A percentile compares a stretch with the other conserved stretches of the same genome.
These are phyloP conservation scores for Leptinotarsa haldemani DNA, from an alignment of 2,888 invertebrate species.

Conservation along the genomic window DNA sequence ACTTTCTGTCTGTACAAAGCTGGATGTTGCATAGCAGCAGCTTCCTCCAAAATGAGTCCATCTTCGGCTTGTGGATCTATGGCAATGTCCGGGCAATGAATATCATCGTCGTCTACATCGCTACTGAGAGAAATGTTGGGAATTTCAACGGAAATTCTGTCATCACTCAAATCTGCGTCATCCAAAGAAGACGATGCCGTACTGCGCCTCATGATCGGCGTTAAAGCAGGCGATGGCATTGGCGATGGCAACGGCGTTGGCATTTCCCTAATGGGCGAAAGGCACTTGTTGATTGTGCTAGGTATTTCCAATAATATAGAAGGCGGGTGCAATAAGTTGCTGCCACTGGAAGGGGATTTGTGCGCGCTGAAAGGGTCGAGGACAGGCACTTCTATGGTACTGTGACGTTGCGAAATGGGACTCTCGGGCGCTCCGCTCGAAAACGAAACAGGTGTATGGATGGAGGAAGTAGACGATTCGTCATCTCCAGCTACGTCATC, in stretches of 20 bases:
- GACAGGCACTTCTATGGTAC: conserved; percentile 72
- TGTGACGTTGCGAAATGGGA: conserved; percentile 65
- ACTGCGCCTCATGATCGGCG: conserved; percentile 70
- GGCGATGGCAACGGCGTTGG: conserved; percentile 82
- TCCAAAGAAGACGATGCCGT: conserved; percentile 66
- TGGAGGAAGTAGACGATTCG: conserved; percentile 77
- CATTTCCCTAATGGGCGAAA: conserved; percentile 82
- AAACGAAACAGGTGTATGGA: conserved; percentile 72
- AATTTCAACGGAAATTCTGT: conserved; percentile 66
- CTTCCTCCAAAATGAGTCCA: conserved; percentile 64
- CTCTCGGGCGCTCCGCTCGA: conserved; percentile 74
- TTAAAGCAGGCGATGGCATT: conserved; percentile 77
- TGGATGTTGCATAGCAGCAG: conserved; percentile 62
- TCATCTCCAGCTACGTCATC: conserved; percentile 78
- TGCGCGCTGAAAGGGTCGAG: conserved; percentile 77
- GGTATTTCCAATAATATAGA: conserved; percentile 84
- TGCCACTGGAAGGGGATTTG: conserved; percentile 69
- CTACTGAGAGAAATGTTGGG: conserved; percentile 63
- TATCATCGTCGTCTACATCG: conserved; percentile 62
- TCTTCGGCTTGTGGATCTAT: conserved; percentile 65
- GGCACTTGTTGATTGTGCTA: conserved; percentile 78
- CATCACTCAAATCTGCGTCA: conserved; percentile 67
- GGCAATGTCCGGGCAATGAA: conserved; percentile 60
- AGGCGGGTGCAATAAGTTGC: conserved; percentile 77
- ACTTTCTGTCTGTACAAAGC: conserved; percentile 52